Percentiles rank a stretch among this genome's conserved stretches.
These are phyloP conservation scores for Nesogale talazaci DNA, from an alignment of 2,113 vertebrate genomes.

Conservation along the genomic window DNA sequence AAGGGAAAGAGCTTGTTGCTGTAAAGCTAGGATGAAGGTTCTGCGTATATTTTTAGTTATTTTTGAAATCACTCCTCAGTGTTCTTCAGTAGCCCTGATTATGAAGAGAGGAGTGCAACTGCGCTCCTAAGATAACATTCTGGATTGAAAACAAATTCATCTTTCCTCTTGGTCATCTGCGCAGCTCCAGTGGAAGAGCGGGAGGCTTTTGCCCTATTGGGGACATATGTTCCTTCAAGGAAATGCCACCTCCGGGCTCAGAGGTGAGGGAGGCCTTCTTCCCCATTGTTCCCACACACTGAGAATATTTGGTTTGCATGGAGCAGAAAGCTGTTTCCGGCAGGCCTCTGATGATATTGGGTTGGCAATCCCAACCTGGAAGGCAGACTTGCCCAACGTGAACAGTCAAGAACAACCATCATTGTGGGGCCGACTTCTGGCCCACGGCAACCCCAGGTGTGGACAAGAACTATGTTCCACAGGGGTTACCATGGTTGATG, in stretches of 20 bases:
- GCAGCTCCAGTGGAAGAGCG: slow-evolving; percentile 53
- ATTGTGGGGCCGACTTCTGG: too few species aligned
- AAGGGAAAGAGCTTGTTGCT: background rate
- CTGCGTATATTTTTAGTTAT: background rate
- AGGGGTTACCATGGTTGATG: too few species aligned
- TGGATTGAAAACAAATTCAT: background rate
- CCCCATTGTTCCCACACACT: background rate
- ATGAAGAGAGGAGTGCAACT: background rate
- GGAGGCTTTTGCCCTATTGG: background rate
- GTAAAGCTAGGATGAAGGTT: background rate
- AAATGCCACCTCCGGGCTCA: slow-evolving; percentile 44
- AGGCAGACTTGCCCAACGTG: background rate
- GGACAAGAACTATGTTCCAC: too few species aligned
- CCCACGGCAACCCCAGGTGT: too few species aligned
- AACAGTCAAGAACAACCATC: background rate
- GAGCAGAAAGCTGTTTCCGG: background rate
- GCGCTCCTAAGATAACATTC: background rate
- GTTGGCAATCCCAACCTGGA: background rate
- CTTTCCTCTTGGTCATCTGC: background rate
- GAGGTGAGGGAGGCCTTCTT: slow-evolving; percentile 38
- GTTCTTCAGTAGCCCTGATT: background rate
- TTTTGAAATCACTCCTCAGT: slow-evolving; percentile 10
- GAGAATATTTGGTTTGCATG: background rate
- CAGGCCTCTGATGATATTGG: background rate
- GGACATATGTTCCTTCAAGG: background rate